A percentile compares a stretch with the other conserved stretches of the same genome.
Evolutionary conservation across 1,140 invertebrate genomes (phyloP).

Genomic region (Eueides isabella): DNA sequence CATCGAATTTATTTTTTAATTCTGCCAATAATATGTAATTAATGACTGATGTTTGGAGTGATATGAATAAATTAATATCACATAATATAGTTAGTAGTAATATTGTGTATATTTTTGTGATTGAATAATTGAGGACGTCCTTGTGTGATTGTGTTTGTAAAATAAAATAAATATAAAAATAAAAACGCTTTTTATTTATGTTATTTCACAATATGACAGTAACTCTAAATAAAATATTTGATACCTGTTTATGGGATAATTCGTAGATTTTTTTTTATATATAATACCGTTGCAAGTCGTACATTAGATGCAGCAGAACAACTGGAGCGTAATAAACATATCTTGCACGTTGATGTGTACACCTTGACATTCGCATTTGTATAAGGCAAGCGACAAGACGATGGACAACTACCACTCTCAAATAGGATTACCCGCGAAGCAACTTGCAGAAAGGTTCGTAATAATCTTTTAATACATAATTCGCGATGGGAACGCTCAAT

Average conservation of each 20-base stretch:
- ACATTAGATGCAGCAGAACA: conserved; percentile 49
- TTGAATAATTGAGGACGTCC: conserved; percentile 79
- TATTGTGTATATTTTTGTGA: conserved; percentile 72
- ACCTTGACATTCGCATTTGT: conserved; percentile 55
- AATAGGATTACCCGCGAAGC: conserved; percentile 60
- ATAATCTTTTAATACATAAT: background rate
- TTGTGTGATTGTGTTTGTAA: conserved; percentile 77
- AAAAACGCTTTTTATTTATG: conserved; percentile 43
- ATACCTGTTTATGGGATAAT: conserved; percentile 23
- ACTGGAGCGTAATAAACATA: conserved; percentile 60
- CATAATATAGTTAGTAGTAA: conserved; percentile 69
- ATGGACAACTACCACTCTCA: conserved; percentile 60
- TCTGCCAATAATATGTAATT: conserved; percentile 60
- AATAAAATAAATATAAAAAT: conserved; percentile 71
- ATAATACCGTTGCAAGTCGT: conserved; percentile 42
- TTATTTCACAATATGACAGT: too few species aligned
- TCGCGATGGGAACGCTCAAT: background rate
- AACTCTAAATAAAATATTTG: background rate
- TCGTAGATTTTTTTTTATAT: conserved; percentile 19
- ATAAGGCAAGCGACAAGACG: conserved; percentile 50
- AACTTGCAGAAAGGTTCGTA: conserved; percentile 62
- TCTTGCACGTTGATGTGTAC: conserved; percentile 37
- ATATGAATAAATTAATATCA: conserved; percentile 76
- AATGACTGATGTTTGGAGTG: conserved; percentile 79
- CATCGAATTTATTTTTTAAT: conserved; percentile 45